Evolutionary conservation across 1,140 invertebrate genomes (phyloP), one percentile per base, ranked within the genome.

Genomic region (Archivesica marissinica): DNA sequence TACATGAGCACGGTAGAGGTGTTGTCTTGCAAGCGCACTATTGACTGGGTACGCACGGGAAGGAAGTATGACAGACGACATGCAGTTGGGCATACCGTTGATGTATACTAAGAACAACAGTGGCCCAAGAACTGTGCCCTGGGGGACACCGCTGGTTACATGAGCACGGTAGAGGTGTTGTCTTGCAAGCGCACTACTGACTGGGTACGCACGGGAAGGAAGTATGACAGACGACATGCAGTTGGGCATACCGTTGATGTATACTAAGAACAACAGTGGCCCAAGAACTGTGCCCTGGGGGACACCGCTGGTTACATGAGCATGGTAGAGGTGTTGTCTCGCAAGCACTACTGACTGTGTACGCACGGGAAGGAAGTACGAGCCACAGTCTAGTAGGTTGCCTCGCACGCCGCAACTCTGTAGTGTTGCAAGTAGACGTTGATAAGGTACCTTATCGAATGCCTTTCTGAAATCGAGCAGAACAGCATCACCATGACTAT

Each of bases 221-320:
- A 15, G 50, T 4, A 23, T 3, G n/a, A n/a, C 4, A 11, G 20
- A 54, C 4, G 7, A 11, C 4, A 54, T n/a, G 23, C 50, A 54
- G 50, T n/a, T 23, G 3, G 20, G 70, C n/a, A 47, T 38, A n/a
- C 50, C 70, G 30, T 74, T 74, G 9, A 74, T 74, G 20, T 47
- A 74, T 23, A 50, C n/a, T 15, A 47, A 44, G 20, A 74, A 74
- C 35, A 74, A 44, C 0, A 80, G 0, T 2, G 76, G 86, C 1
- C 82, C 70, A 1, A 87, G 72, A 15, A 81, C 70, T 25, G 82
- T 82, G 0, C 85, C 72, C 41, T 86, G 79, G 15, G 85, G 79
- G 3, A 88, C 72, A 15, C 87, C 83, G 0, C 82, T 86, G 4
- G 41, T 23, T 15, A 88, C 70, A 30, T 44, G 20, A 6, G 66